Percentiles rank a stretch among this genome's conserved stretches.
Conservation (phyloP, 2,113 vertebrate species). For the Microcebus jonahi region DNA sequence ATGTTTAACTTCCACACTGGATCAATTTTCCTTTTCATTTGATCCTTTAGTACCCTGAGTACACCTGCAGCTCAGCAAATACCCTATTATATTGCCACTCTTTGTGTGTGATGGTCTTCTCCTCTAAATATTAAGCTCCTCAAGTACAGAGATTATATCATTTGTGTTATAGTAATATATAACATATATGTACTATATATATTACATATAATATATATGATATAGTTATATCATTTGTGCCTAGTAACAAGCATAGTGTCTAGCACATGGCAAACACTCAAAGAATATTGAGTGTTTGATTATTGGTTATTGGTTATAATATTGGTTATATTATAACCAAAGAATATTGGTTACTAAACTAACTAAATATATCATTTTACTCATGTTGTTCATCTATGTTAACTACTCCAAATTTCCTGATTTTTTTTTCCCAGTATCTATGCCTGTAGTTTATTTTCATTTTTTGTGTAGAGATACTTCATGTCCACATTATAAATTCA, state of each 20-base stretch:
- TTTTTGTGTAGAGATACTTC: conserved; percentile 32
- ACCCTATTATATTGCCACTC: not conserved
- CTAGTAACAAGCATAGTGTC: not conserved
- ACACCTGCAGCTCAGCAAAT: not conserved
- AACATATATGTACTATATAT: no score
- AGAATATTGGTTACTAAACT: conserved; percentile 15
- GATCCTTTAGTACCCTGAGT: not conserved
- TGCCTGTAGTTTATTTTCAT: conserved; percentile 41
- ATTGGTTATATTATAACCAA: not conserved
- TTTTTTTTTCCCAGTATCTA: not conserved
- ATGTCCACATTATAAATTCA: conserved; percentile 13
- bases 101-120: not conserved
- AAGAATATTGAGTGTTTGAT: not conserved
- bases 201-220: no score
- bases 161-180: not conserved
- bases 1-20: not conserved
- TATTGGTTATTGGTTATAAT: no score
- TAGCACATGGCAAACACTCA: not conserved
- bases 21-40: not conserved
- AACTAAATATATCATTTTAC: conserved; percentile 28
- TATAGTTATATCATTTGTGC: not conserved
- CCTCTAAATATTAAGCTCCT: not conserved
- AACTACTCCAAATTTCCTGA: not conserved
- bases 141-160: not conserved
- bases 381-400: conserved; percentile 15